Percentiles rank a stretch among this genome's conserved stretches.
These are phyloP conservation scores for Buathra laborator DNA, from an alignment of 2,888 invertebrate species.

Conservation along the genomic window DNA sequence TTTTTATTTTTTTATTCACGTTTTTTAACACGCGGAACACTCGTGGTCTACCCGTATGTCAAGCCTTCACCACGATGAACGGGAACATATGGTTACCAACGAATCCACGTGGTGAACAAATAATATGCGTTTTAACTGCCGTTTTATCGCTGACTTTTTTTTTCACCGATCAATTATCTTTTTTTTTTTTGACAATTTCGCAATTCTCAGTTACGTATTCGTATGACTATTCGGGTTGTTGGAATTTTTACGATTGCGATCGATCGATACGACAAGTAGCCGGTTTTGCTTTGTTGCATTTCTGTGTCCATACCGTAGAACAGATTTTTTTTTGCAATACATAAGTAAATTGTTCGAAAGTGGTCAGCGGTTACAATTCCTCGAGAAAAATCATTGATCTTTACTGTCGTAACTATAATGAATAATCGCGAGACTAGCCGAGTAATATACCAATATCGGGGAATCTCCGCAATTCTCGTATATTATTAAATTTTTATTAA, in stretches of 20 bases:
- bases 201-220: background rate
- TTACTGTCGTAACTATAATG: too few species aligned
- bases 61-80: slow-evolving; percentile 3
- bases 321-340: background rate
- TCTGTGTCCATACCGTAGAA: too few species aligned
- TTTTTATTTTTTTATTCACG: slow-evolving; percentile 19
- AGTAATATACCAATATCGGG: too few species aligned
- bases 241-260: background rate
- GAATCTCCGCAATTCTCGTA: too few species aligned
- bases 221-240: background rate
- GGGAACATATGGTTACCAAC: slow-evolving; percentile 65
- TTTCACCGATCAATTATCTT: background rate
- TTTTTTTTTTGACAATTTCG: background rate
- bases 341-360: background rate
- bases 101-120: slow-evolving; percentile 58
- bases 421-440: too few species aligned
- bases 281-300: background rate
- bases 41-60: background rate
- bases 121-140: background rate
- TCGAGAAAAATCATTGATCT: too few species aligned
- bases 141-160: background rate
- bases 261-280: background rate
- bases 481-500: too few species aligned
- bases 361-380: too few species aligned
- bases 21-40: slow-evolving; percentile 10